Evolutionary conservation across 2,888 invertebrate genomes (phyloP), one percentile per base, ranked within the genome.

Genomic region (Nysson spinosus): DNA sequence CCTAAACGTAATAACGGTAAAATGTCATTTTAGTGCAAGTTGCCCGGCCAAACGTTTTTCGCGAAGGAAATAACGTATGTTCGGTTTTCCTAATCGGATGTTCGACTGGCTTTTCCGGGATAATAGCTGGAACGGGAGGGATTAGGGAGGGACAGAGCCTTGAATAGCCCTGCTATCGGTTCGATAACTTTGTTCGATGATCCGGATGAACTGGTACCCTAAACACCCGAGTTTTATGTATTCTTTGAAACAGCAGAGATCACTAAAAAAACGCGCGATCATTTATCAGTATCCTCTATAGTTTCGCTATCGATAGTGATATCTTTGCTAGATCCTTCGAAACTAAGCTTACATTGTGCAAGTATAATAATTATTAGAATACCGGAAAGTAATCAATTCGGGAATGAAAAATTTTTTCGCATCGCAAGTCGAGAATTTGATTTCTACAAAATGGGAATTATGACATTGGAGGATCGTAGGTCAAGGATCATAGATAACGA

Each of bases 61-160:
- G 37, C 57, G 56, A 49, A 64, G 77, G 77, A 80, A 77, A 76
- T 82, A 82, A 81, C 80, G 77, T 82, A 81, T 80, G 82, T 83
- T 79, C 79, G 78, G 75, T 72, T 79, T 79, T 83, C 79, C 78
- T 83, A 82, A 83, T 83, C 82, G 81, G 81, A 83, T 82, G 79
- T 82, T 82, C 77, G 79, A 81, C 72, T 76, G 73, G 81, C 79
- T 82, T 80, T 82, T 75, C 79, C 58, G 68, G 81, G 81, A 83
- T 83, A 83, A 82, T 82, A 80, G 79, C 69, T 63, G 61, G 68
- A 75, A 67, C 74, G 69, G 71, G 65, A 50, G 51, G 80, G 79
- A 81, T 83, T 83, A 80, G 68, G 66, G 72, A 69, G 67, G 75
- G 70, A 70, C 57, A 74, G 73, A 67, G 61, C 47, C 67, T 63